Evolutionary conservation across 2,113 vertebrate genomes (phyloP).

Genomic region (Galbula dea): DNA sequence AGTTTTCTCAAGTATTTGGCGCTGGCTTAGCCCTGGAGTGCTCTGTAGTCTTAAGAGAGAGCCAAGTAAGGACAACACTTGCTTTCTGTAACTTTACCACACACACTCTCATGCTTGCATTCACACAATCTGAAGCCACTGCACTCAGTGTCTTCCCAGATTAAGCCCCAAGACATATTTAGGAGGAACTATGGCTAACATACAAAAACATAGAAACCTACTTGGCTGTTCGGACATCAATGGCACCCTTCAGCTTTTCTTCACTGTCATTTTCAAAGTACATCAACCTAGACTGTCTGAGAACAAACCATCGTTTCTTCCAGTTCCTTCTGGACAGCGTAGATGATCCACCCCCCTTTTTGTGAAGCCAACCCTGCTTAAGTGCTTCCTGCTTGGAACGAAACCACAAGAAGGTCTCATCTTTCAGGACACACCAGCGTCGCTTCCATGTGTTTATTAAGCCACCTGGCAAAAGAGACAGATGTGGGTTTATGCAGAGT

Average conservation of each 20-base stretch:
- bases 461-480: conserved; percentile 79
- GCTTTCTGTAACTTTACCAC: background rate
- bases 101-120: background rate
- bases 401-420: conserved; percentile 98
- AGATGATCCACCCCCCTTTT: conserved; percentile 94
- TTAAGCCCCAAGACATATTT: background rate
- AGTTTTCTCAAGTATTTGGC: conserved; percentile 22
- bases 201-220: conserved; percentile 60
- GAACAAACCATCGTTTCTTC: conserved; percentile 97
- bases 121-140: background rate
- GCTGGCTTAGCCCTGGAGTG: background rate
- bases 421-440: conserved; percentile 97
- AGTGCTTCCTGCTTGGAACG: conserved; percentile 96
- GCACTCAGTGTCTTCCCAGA: background rate
- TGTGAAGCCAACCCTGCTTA: conserved; percentile 97
- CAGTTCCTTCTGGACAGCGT: conserved; percentile 95
- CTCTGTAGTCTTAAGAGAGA: background rate
- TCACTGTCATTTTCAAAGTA: conserved; percentile 96
- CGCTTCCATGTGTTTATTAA: conserved; percentile 95
- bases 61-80: conserved; percentile 16
- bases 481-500: background rate
- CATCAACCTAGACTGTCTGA: conserved; percentile 91
- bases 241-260: conserved; percentile 90
- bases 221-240: conserved; percentile 90
- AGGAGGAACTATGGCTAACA: background rate